Evolutionary conservation across 2,888 invertebrate genomes (phyloP), one percentile per base, ranked within the genome.

Genomic region (Hypena proboscidalis): DNA sequence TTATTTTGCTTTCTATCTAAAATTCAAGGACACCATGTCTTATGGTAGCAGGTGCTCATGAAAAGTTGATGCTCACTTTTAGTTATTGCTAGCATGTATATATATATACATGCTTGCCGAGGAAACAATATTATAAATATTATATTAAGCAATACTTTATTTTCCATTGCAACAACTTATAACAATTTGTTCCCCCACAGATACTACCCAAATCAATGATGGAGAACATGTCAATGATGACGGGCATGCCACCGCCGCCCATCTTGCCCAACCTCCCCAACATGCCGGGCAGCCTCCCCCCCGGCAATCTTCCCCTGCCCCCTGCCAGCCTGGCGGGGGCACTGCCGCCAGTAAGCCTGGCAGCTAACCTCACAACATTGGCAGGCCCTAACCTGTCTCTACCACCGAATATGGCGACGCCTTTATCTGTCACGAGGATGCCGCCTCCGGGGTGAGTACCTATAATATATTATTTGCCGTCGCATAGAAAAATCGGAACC

Each of bases 181-280:
- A 5, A 20, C 13, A 22, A 31, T 7, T 6, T 13, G 14, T 32
- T 27, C 14, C 7, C 23, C 2, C 6, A 6, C 74, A 89, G 88
- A 84, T 90, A 39, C 65, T 89, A 2, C 89, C 89, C 1, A 90
- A 90, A 47, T 62, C 83, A 0, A 74, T 86, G 72, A 70, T 83
- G 70, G 87, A 87, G 25, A 79, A 76, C 42, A 78, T 86, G 69
- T 66, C 80, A 1, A 65, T 79, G 68, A 34, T 83, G 64, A 59
- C 54, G 30, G 75, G 62, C 23, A 35, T 77, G 60, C 55, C 54
- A 10, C 40, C 36, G 0, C 35, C 59, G 43, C 2, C 42, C 67
- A 4, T 51, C 31, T 35, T 63, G 15, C 27, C 25, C 14, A 25
- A 20, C 9, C 26, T 41, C 34, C 26, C 42, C 43, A 17, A 23